A percentile compares a stretch with the other conserved stretches of the same genome.
Evolutionary conservation across 2,113 vertebrate species (phyloP).

Genomic region (Rhinogobius similis): DNA sequence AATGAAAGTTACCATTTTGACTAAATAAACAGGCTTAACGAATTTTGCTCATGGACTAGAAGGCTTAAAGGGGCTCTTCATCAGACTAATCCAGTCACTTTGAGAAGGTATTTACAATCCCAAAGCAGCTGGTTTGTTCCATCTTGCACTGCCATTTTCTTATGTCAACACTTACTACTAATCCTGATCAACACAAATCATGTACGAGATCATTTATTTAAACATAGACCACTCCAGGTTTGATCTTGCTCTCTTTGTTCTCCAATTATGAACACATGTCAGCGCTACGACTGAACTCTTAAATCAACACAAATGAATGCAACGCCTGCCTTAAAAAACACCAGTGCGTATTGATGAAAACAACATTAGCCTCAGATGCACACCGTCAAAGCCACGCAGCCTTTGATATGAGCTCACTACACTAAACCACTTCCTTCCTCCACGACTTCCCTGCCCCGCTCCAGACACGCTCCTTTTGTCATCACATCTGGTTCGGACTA

Average conservation of each 20-base stretch:
- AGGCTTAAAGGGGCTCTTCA: not conserved
- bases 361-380: slow-evolving; percentile 12
- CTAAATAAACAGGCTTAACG: not conserved
- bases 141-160: slow-evolving; percentile 11
- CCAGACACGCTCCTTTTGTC: slow-evolving; percentile 56
- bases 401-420: not conserved
- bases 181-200: slow-evolving; percentile 30
- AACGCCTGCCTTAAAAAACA: slow-evolving; percentile 46
- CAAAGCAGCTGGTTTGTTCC: slow-evolving; percentile 7
- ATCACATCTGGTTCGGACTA: slow-evolving; percentile 56
- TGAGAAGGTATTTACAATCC: not conserved
- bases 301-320: slow-evolving; percentile 78
- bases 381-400: not conserved
- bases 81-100: not conserved
- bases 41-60: not conserved
- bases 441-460: slow-evolving; percentile 30
- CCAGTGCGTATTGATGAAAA: slow-evolving; percentile 7
- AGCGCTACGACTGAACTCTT: slow-evolving; percentile 65
- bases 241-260: slow-evolving; percentile 63
- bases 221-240: slow-evolving; percentile 17
- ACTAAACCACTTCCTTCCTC: slow-evolving; percentile 39
- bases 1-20: not conserved
- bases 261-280: slow-evolving; percentile 86
- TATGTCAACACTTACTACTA: slow-evolving; percentile 19
- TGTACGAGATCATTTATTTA: slow-evolving; percentile 24